A percentile compares a stretch with the other conserved stretches of the same genome.
Conservation (phyloP, 2,113 vertebrate genomes). For the Platanista minor region DNA sequence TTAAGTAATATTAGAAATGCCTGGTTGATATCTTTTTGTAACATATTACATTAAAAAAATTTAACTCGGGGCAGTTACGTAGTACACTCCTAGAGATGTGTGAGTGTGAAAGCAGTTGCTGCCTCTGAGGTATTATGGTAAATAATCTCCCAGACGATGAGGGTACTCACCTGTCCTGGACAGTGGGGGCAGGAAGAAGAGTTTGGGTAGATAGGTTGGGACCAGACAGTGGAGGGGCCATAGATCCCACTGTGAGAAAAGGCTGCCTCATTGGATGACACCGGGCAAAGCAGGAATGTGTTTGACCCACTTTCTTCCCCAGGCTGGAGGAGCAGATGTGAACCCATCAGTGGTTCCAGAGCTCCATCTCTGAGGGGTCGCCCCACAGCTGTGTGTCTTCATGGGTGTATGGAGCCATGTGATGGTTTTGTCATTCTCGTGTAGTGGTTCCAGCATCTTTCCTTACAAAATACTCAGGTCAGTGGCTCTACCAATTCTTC, state of each 20-base stretch:
- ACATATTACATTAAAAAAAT: background rate
- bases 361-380: background rate
- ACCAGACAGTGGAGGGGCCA: background rate
- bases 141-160: background rate
- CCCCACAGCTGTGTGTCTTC: background rate
- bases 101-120: background rate
- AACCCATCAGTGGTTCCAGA: background rate
- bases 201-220: background rate
- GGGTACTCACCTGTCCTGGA: background rate
- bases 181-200: background rate
- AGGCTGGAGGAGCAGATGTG: background rate
- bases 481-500: background rate
- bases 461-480: background rate
- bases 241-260: background rate
- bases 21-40: background rate
- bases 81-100: background rate
- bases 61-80: background rate
- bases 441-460: background rate
- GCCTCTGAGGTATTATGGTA: background rate
- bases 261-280: background rate
- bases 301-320: background rate
- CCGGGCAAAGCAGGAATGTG: background rate
- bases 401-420: background rate
- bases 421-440: background rate
- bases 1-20: constrained; percentile 36